phyloP scores from a whole-genome alignment of 2,113 vertebrate genomes.

The Dolichallabes microphthalmus region DNA sequence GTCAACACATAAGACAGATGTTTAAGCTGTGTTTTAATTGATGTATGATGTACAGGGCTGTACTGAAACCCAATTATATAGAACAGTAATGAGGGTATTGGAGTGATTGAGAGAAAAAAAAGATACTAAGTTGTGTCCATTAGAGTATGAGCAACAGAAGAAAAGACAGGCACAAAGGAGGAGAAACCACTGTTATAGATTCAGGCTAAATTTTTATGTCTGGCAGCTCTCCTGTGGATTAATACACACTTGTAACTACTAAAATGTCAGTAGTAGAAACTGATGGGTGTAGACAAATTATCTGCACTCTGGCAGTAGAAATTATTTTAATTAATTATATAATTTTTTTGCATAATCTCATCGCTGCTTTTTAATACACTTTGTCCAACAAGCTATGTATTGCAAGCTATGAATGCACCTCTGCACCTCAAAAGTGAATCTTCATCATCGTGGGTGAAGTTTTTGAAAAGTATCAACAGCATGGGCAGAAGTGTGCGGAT shows the following conservation, averaged over 20 bases:
- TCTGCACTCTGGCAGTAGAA: too few species aligned
- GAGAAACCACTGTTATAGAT: conserved; percentile 50
- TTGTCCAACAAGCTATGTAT: too few species aligned
- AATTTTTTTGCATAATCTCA: too few species aligned
- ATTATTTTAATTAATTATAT: too few species aligned
- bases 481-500: too few species aligned
- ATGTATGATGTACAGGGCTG: conserved; percentile 61
- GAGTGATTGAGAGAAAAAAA: conserved; percentile 35
- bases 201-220: conserved; percentile 64
- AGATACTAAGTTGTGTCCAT: conserved; percentile 38
- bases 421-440: too few species aligned
- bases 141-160: conserved; percentile 42
- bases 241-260: conserved; percentile 57
- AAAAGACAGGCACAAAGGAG: conserved; percentile 29
- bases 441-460: too few species aligned
- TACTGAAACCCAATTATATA: conserved; percentile 45
- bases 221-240: conserved; percentile 59
- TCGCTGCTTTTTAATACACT: too few species aligned
- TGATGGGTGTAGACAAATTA: neutral
- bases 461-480: too few species aligned
- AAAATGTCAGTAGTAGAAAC: conserved; percentile 56
- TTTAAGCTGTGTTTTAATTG: conserved; percentile 63
- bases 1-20: conserved; percentile 63
- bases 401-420: too few species aligned
- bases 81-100: conserved; percentile 35